A percentile compares a stretch with the other conserved stretches of the same genome.
Conservation (phyloP, 2,113 vertebrate genomes). For the Sigmodon hispidus region DNA sequence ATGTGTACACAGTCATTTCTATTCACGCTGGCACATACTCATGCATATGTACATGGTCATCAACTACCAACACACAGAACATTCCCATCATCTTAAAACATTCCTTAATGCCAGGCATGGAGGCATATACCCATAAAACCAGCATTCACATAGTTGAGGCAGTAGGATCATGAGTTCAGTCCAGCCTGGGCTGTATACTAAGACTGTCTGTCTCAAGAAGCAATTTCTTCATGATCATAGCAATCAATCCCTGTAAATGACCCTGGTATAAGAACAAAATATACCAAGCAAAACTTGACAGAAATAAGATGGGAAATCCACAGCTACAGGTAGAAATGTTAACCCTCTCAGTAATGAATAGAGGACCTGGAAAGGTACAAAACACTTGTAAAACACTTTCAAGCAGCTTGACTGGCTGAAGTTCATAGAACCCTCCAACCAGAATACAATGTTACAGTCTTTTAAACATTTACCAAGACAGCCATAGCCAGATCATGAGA, state of each 20-base stretch:
- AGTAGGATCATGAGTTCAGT: background rate
- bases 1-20: background rate
- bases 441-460: background rate
- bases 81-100: background rate
- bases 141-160: background rate
- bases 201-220: background rate
- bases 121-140: background rate
- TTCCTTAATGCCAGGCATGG: background rate
- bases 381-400: background rate
- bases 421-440: background rate
- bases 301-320: background rate
- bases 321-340: background rate
- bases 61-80: background rate
- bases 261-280: background rate
- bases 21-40: background rate
- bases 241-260: background rate
- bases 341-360: background rate
- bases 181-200: background rate
- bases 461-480: background rate
- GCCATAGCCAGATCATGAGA: background rate
- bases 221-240: background rate
- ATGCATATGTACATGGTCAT: background rate
- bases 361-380: conserved; percentile 6
- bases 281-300: background rate
- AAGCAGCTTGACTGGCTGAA: background rate